Evolutionary conservation across 2,113 vertebrate species (phyloP).

Genomic region (Scomber colias): DNA sequence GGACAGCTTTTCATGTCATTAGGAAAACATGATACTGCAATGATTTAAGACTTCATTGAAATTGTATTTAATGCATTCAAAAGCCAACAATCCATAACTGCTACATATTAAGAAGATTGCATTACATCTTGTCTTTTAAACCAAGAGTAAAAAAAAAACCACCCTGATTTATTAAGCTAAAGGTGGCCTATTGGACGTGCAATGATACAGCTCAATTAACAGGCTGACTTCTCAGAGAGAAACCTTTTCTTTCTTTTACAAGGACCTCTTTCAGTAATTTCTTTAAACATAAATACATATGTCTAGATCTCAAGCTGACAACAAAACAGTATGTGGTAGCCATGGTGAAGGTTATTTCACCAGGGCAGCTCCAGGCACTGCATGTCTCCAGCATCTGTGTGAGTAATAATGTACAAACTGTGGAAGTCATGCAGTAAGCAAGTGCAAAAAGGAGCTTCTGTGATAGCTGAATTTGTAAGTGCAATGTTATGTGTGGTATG

Average conservation of each 20-base stretch:
- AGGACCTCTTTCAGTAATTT: background rate
- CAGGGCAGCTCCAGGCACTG: conserved; percentile 1
- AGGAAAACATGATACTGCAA: conserved; percentile 72
- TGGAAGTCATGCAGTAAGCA: conserved; percentile 31
- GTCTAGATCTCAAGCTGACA: conserved; percentile 22
- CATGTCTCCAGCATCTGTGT: conserved; percentile 3
- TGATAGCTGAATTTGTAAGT: conserved; percentile 44
- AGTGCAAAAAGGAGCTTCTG: conserved; percentile 31
- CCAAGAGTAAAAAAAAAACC: conserved; percentile 11
- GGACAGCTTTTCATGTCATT: conserved; percentile 76
- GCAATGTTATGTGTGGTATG: conserved; percentile 22
- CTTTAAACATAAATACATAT: background rate
- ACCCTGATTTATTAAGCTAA: conserved; percentile 43
- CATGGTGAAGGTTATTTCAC: conserved; percentile 26
- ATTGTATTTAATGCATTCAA: conserved; percentile 53
- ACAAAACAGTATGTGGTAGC: conserved; percentile 17
- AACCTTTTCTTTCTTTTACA: conserved; percentile 10
- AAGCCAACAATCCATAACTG: conserved; percentile 43
- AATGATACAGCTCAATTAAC: conserved; percentile 33
- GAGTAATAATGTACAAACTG: conserved; percentile 19
- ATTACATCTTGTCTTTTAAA: conserved; percentile 47
- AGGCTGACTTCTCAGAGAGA: background rate
- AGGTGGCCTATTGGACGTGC: conserved; percentile 31
- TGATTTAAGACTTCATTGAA: conserved; percentile 73
- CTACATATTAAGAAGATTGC: conserved; percentile 57